Evolutionary conservation across 2,113 vertebrate species (phyloP).

Genomic region (Cryptotis parvus): DNA sequence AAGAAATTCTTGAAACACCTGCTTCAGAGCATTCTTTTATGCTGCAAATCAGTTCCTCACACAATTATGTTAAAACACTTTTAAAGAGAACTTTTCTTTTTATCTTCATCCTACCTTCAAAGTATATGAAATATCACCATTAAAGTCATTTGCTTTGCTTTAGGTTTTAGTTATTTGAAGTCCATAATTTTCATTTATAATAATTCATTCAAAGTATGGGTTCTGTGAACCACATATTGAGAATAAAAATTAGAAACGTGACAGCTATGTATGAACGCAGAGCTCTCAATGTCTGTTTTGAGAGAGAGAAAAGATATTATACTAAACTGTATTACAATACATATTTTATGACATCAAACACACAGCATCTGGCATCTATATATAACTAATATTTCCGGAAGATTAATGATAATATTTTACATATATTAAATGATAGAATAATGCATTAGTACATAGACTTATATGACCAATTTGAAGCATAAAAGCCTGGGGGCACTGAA

Average conservation of each 20-base stretch:
- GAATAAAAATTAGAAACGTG: neutral
- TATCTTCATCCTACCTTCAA: neutral
- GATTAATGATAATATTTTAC: neutral
- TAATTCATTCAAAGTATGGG: neutral
- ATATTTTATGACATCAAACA: neutral
- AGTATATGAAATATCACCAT: neutral
- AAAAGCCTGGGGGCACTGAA: neutral
- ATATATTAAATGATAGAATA: neutral
- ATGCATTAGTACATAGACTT: neutral
- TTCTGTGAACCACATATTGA: neutral
- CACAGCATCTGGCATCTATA: neutral
- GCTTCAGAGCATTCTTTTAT: neutral
- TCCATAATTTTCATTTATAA: neutral
- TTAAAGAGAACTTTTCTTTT: neutral
- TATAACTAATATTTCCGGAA: neutral
- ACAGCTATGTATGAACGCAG: neutral
- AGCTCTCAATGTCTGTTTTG: neutral
- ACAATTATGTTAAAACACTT: fast-evolving
- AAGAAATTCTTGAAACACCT: neutral
- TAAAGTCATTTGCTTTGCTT: neutral
- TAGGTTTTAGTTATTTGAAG: neutral
- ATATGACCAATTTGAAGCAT: neutral
- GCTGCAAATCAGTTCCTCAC: neutral
- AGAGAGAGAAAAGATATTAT: neutral
- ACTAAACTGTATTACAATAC: neutral